Evolutionary conservation across 2,113 vertebrate genomes (phyloP).

Genomic region (Burhinus oedicnemus): DNA sequence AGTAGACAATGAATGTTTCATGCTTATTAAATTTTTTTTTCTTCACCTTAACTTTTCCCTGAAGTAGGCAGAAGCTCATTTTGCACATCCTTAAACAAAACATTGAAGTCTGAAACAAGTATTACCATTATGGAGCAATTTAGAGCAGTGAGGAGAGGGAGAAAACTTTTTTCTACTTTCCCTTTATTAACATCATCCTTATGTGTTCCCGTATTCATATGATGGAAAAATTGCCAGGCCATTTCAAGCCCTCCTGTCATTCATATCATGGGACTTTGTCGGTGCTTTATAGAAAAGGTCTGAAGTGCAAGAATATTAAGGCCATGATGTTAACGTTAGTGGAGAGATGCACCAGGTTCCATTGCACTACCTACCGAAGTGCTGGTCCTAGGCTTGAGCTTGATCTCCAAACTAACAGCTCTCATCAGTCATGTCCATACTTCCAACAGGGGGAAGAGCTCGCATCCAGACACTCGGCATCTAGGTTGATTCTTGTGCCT

Average conservation of each 20-base stretch:
- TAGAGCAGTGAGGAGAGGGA: fast-evolving
- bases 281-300: fast-evolving
- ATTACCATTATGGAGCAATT: background rate
- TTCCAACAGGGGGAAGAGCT: background rate
- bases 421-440: background rate
- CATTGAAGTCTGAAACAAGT: background rate
- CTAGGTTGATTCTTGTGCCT: background rate
- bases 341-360: background rate
- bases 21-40: background rate
- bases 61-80: background rate
- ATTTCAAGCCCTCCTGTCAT: background rate
- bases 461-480: background rate
- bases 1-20: background rate
- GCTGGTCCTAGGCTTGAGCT: background rate
- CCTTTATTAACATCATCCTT: background rate
- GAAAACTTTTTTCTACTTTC: background rate
- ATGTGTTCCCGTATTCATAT: background rate
- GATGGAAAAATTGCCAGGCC: background rate
- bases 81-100: background rate
- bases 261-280: background rate
- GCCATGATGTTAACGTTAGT: background rate
- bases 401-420: background rate
- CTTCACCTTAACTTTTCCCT: background rate
- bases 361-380: background rate
- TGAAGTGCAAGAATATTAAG: background rate